These are phyloP conservation scores for Spheniscus humboldti DNA, from an alignment of 2,797 vertebrate genomes.

Conservation along the genomic window DNA sequence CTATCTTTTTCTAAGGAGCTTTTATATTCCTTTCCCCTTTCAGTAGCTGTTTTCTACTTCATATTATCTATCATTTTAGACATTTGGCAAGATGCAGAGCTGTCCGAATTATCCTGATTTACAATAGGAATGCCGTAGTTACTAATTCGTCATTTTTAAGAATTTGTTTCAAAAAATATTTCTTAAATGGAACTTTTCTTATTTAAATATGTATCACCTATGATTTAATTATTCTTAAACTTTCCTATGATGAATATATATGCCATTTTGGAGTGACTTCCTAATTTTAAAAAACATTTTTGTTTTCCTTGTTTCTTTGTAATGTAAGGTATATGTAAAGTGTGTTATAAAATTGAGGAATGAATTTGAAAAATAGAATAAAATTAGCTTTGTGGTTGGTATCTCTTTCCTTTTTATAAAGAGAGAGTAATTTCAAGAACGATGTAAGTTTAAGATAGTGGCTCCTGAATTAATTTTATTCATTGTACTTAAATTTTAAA, in stretches of 20 bases:
- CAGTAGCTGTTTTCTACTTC: not conserved
- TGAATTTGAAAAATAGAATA: not conserved
- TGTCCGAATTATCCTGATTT: not conserved
- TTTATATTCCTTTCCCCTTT: constrained; percentile 15
- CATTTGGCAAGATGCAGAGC: not conserved
- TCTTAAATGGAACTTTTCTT: not conserved
- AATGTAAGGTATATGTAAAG: not conserved
- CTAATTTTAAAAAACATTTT: not conserved
- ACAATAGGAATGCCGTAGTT: not conserved
- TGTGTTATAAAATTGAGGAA: not conserved
- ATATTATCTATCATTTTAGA: constrained; percentile 15
- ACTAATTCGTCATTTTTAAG: not conserved
- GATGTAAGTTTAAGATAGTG: not conserved
- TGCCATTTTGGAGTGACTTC: not conserved
- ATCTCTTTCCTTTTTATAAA: not conserved
- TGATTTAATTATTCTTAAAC: not conserved
- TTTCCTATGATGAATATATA: not conserved
- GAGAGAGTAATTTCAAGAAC: not conserved
- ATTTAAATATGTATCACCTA: not conserved
- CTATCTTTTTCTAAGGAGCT: not conserved
- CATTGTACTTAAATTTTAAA: not conserved
- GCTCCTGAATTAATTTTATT: not conserved
- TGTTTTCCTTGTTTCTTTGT: not conserved
- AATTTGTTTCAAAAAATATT: not conserved
- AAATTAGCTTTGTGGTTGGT: not conserved